These are phyloP conservation scores for Oreochromis spilurus DNA, from an alignment of 2,113 vertebrate genomes.

Conservation along the genomic window DNA sequence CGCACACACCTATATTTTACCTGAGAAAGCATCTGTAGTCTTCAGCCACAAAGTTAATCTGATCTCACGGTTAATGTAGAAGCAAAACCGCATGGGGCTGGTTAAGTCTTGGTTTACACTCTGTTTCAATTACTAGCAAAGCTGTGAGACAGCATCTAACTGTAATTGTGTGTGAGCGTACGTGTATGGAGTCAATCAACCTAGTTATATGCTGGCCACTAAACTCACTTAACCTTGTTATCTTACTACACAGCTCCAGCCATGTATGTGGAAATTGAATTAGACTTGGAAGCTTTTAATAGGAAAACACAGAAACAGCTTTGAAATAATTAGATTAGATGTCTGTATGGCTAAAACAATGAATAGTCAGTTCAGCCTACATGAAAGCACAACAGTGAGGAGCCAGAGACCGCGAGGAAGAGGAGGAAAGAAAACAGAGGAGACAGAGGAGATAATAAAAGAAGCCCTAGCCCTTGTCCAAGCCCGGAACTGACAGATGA, in stretches of 20 bases:
- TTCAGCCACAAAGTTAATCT: slow-evolving; percentile 62
- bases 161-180: slow-evolving; percentile 43
- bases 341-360: slow-evolving; percentile 24
- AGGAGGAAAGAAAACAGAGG: background rate
- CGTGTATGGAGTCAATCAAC: slow-evolving; percentile 56
- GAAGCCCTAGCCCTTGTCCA: background rate
- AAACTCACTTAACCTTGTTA: slow-evolving; percentile 65
- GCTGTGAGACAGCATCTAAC: slow-evolving; percentile 57
- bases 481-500: background rate
- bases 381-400: background rate
- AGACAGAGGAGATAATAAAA: background rate
- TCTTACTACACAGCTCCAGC: slow-evolving; percentile 42
- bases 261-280: slow-evolving; percentile 57
- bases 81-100: slow-evolving; percentile 66
- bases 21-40: slow-evolving; percentile 41
- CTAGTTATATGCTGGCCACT: slow-evolving; percentile 46
- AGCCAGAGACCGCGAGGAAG: background rate
- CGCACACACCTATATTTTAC: slow-evolving; percentile 8
- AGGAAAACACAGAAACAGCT: slow-evolving; percentile 43
- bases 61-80: slow-evolving; percentile 73
- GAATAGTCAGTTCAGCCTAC: background rate
- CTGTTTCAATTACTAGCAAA: slow-evolving; percentile 66
- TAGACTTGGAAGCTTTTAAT: slow-evolving; percentile 49
- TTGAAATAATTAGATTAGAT: slow-evolving; percentile 43
- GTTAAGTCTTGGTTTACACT: slow-evolving; percentile 69